A percentile compares a stretch with the other conserved stretches of the same genome.
Conservation (phyloP, 2,888 invertebrate species). For the Matsumyia berberina region DNA sequence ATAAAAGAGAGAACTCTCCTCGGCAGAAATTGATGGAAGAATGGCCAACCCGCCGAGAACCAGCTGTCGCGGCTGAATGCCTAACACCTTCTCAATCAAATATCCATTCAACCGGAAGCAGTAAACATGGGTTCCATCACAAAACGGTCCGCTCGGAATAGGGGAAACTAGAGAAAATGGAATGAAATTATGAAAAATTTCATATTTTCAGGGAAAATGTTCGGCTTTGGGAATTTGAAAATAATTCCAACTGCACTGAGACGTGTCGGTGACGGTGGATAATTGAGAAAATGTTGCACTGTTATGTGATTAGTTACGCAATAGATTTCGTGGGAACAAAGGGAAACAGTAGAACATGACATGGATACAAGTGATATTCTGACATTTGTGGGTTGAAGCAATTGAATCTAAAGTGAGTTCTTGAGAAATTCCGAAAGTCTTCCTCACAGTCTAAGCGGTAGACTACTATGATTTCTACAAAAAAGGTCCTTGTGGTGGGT, state of each 20-base stretch:
- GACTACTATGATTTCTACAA: no score
- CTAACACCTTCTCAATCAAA: constrained; percentile 73
- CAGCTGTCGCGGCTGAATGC: constrained; percentile 63
- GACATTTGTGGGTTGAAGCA: no score
- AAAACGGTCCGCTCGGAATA: background rate
- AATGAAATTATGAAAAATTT: constrained; percentile 41
- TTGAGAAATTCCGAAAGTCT: no score
- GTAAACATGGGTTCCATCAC: constrained; percentile 39
- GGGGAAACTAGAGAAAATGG: constrained; percentile 21
- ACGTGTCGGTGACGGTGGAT: constrained; percentile 12
- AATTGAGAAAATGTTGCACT: constrained; percentile 26
- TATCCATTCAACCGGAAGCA: constrained; percentile 69
- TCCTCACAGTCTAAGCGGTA: no score
- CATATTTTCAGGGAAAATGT: constrained; percentile 29
- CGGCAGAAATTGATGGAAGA: constrained; percentile 22
- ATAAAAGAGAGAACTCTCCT: constrained; percentile 45
- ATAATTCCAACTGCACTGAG: constrained; percentile 27
- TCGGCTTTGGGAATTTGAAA: constrained; percentile 32
- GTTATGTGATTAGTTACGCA: constrained; percentile 32
- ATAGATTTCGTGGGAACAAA: constrained; percentile 19
- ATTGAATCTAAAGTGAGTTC: no score
- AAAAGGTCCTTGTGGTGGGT: no score
- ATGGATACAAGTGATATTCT: background rate
- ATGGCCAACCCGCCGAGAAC: constrained; percentile 19
- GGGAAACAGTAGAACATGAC: background rate